Percentiles rank a stretch among this genome's conserved stretches.
Evolutionary conservation across 2,113 vertebrate genomes (phyloP).

Genomic region (Nothoprocta pentlandii): DNA sequence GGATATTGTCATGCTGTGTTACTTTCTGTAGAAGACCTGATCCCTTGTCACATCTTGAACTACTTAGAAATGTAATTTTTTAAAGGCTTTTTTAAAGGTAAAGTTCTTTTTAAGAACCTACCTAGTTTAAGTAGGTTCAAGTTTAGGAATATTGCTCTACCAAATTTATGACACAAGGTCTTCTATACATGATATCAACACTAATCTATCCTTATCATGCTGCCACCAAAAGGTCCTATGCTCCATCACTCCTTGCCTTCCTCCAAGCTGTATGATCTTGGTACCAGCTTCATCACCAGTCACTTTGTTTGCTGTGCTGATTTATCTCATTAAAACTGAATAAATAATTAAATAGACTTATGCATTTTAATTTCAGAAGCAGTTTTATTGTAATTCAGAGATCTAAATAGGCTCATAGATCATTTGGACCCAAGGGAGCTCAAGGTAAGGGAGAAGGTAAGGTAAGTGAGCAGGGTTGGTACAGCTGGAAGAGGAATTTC

Average conservation of each 20-base stretch:
- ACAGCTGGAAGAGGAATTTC: background rate
- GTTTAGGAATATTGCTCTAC: background rate
- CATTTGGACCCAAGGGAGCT: background rate
- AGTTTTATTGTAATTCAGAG: background rate
- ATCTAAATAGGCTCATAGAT: background rate
- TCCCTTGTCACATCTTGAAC: background rate
- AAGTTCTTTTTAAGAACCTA: background rate
- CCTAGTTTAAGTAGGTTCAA: background rate
- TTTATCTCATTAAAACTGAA: background rate
- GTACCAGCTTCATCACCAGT: background rate
- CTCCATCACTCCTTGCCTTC: rapidly evolving
- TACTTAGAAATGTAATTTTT: background rate
- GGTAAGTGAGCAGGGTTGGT: background rate
- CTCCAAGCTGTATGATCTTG: background rate
- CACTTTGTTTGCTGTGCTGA: background rate
- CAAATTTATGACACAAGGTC: background rate
- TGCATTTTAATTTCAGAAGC: background rate
- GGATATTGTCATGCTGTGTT: background rate
- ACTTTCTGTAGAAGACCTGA: background rate
- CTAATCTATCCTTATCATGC: background rate
- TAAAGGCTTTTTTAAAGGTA: too few species aligned
- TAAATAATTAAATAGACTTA: too few species aligned
- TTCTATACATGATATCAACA: background rate
- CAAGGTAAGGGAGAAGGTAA: background rate
- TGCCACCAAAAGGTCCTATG: background rate